Evolutionary conservation across 2,888 invertebrate species (phyloP).

Genomic region (Agrochola circellaris): DNA sequence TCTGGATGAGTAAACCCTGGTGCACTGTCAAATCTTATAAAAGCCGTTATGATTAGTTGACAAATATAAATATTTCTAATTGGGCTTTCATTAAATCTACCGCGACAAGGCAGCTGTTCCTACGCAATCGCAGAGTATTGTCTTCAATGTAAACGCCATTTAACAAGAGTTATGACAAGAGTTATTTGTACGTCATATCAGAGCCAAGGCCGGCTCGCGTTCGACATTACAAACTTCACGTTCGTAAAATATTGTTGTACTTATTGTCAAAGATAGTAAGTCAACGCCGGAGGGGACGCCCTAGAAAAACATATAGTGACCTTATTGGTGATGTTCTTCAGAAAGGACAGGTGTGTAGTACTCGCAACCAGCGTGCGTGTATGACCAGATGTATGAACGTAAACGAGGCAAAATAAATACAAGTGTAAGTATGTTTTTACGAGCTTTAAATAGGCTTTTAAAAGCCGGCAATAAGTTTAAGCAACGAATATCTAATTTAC

Average conservation of each 20-base stretch:
- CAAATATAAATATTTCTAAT: too few species aligned
- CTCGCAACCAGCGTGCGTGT: too few species aligned
- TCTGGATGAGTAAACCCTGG: too few species aligned
- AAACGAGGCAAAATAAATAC: too few species aligned
- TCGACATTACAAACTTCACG: slow-evolving; percentile 14
- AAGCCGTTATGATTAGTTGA: too few species aligned
- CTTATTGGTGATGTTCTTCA: too few species aligned
- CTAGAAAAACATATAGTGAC: neutral
- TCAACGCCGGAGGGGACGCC: neutral
- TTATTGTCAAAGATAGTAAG: slow-evolving; percentile 27
- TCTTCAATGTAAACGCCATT: slow-evolving; percentile 17
- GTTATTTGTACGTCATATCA: slow-evolving; percentile 48
- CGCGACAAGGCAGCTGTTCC: neutral
- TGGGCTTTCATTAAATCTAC: too few species aligned
- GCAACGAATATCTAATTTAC: neutral
- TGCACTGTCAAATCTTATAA: too few species aligned
- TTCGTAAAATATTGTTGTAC: slow-evolving; percentile 38
- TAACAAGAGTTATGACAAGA: slow-evolving; percentile 38
- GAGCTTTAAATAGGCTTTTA: neutral
- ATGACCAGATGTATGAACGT: too few species aligned
- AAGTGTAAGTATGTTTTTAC: too few species aligned
- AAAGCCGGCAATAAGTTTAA: neutral
- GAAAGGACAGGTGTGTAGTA: too few species aligned
- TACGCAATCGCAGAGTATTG: neutral
- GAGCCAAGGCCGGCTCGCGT: slow-evolving; percentile 39